These are phyloP conservation scores for Apodemia mormo DNA, from an alignment of 2,888 invertebrate species.

Conservation along the genomic window DNA sequence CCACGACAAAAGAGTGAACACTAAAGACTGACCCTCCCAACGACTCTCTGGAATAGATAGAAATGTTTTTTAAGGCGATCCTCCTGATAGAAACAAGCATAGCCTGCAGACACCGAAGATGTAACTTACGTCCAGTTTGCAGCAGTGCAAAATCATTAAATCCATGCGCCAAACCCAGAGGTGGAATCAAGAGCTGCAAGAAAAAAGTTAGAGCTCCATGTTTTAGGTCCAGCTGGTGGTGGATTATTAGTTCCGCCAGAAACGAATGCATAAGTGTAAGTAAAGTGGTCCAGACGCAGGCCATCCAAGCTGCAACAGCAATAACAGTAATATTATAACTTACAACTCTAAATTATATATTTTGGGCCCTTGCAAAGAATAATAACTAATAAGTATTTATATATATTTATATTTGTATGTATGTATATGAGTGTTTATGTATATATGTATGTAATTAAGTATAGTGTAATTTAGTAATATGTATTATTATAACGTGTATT, in stretches of 20 bases:
- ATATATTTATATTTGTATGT: no score
- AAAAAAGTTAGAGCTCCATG: conserved; percentile 48
- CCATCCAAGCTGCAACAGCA: conserved; percentile 48
- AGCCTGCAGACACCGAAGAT: no score
- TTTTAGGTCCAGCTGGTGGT: conserved; percentile 54
- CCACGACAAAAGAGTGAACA: conserved; percentile 58
- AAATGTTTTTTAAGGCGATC: no score
- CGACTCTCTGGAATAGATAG: conserved; percentile 31
- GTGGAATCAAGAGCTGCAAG: conserved; percentile 57
- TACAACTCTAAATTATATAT: no score
- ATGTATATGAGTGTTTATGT: no score
- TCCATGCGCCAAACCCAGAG: conserved; percentile 62
- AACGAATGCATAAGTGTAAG: conserved; percentile 63
- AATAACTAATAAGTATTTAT: no score
- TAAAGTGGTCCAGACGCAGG: conserved; percentile 60
- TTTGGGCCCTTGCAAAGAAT: no score
- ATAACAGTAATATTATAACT: no score
- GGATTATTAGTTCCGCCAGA: conserved; percentile 60
- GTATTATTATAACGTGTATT: no score
- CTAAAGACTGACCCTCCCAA: conserved; percentile 38
- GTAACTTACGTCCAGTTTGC: conserved; percentile 57
- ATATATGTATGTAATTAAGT: no score
- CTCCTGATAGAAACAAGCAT: no score
- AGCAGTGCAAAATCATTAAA: conserved; percentile 65
- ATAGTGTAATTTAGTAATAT: no score